Evolutionary conservation across 2,888 invertebrate genomes (phyloP).

Genomic region (Crossocerus cetratus): DNA sequence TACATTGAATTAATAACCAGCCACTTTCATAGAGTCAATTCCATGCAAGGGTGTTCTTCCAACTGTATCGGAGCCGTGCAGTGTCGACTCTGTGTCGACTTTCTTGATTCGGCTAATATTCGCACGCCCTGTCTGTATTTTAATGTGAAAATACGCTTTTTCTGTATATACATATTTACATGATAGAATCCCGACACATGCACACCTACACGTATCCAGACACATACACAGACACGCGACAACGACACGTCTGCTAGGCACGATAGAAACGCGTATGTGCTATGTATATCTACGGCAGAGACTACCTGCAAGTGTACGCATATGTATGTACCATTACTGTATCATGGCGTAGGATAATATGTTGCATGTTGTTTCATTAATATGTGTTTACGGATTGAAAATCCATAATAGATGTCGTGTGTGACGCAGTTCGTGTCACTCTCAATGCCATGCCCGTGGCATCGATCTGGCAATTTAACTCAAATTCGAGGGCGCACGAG

Average conservation of each 20-base stretch:
- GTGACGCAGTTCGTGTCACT: constrained; percentile 52
- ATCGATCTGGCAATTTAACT: too few species aligned
- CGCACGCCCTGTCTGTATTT: constrained; percentile 41
- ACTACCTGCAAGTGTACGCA: constrained; percentile 46
- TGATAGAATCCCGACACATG: constrained; percentile 1
- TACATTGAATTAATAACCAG: too few species aligned
- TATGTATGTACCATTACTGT: constrained; percentile 66
- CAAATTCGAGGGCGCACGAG: too few species aligned
- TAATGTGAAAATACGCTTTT: constrained; percentile 39
- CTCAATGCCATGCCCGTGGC: too few species aligned
- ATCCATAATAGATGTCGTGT: constrained; percentile 74
- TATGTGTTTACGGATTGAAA: constrained; percentile 75
- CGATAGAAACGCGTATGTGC: constrained; percentile 1
- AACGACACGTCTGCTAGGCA: constrained; percentile 14
- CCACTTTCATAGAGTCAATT: too few species aligned
- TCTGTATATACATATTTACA: constrained; percentile 28
- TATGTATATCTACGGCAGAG: not conserved
- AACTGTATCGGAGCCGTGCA: too few species aligned
- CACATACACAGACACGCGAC: constrained; percentile 16
- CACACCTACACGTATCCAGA: constrained; percentile 5
- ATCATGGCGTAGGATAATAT: constrained; percentile 74
- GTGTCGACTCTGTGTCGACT: too few species aligned
- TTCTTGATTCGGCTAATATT: constrained; percentile 11
- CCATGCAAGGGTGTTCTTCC: too few species aligned
- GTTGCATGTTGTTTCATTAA: constrained; percentile 77